Evolutionary conservation across 2,888 invertebrate species (phyloP).

Genomic region (Drosophila infuscata): DNA sequence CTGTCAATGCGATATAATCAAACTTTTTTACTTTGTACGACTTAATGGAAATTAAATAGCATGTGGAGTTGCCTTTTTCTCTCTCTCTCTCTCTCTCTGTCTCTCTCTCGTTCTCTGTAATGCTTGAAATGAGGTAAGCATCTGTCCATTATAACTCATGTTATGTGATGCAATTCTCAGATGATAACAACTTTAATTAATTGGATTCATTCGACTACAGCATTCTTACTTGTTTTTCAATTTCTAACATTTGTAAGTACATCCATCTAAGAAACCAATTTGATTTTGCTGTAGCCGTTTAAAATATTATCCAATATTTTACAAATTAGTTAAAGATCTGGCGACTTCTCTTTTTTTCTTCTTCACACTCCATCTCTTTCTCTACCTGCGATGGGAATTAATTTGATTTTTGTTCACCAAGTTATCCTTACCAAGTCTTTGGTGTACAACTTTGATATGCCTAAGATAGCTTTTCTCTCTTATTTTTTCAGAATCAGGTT

Average conservation of each 20-base stretch:
- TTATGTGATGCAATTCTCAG: conserved; percentile 7
- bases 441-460: background rate
- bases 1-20: conserved; percentile 57
- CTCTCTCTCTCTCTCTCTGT: background rate
- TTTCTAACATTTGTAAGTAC: no score
- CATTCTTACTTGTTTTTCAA: no score
- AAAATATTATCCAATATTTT: no score
- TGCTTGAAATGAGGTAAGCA: conserved; percentile 29
- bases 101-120: background rate
- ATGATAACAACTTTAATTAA: background rate
- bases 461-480: background rate
- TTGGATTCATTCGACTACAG: background rate
- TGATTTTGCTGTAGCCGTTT: no score
- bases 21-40: conserved; percentile 73
- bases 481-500: background rate
- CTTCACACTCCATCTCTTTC: no score
- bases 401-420: background rate
- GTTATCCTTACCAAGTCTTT: background rate
- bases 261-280: no score
- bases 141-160: background rate
- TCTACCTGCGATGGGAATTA: background rate
- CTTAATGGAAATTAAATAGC: conserved; percentile 68
- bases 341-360: no score
- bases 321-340: background rate
- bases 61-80: conserved; percentile 14